Conservation (phyloP, 2,888 invertebrate genomes). For the Hirtodrosophila cameraria region DNA sequence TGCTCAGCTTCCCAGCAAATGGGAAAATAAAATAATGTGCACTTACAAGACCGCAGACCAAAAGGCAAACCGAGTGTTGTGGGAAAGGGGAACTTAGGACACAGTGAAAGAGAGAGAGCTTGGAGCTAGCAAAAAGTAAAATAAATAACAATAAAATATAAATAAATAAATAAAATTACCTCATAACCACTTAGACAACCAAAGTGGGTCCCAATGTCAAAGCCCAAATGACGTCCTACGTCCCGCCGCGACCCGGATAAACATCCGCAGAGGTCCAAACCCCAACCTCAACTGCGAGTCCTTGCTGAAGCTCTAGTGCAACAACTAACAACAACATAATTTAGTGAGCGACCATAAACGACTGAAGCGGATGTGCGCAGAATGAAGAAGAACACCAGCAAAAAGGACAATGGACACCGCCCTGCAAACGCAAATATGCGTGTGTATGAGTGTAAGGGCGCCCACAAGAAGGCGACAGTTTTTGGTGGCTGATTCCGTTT, state of each 20-base stretch:
- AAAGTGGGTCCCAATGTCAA: conserved; percentile 42
- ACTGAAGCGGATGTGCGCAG: conserved; percentile 58
- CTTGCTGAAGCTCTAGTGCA: conserved; percentile 35
- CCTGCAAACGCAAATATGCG: conserved; percentile 49
- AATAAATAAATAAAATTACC: conserved; percentile 81
- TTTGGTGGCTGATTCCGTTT: conserved; percentile 55
- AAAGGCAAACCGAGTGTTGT: conserved; percentile 1
- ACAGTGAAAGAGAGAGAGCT: no score
- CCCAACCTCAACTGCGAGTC: conserved; percentile 1
- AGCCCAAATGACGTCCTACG: conserved; percentile 46
- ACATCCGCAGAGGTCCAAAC: conserved; percentile 5
- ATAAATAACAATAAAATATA: conserved; percentile 80
- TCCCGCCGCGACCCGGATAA: conserved; percentile 25
- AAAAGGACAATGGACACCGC: conserved; percentile 45
- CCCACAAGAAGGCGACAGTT: conserved; percentile 53
- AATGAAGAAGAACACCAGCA: conserved; percentile 33
- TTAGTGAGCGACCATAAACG: conserved; percentile 65
- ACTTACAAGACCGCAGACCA: conserved; percentile 42
- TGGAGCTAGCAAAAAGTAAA: conserved; percentile 45
- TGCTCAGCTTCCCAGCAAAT: conserved; percentile 27
- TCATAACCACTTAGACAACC: conserved; percentile 78
- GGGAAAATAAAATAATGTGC: conserved; percentile 48
- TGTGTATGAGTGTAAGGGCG: conserved; percentile 17
- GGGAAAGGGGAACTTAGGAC: not conserved
- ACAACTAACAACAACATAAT: conserved; percentile 78